Conservation (phyloP, 2,888 invertebrate genomes). For the Argyresthia albistria region DNA sequence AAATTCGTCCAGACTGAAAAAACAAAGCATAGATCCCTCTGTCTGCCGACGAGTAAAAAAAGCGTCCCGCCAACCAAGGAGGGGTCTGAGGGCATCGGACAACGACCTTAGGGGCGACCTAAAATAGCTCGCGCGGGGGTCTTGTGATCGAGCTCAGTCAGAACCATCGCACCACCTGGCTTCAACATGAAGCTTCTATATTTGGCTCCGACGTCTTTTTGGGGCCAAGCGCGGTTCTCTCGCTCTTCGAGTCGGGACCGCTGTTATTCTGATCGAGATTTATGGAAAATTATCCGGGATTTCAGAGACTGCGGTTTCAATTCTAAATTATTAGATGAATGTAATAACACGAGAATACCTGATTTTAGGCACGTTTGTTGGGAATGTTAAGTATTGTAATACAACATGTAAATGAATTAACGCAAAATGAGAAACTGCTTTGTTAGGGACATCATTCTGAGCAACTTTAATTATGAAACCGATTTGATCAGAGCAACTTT, state of each 20-base stretch:
- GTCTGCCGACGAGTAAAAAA: slow-evolving; percentile 5
- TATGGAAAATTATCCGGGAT: background rate
- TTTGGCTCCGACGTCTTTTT: slow-evolving; percentile 8
- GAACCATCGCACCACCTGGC: slow-evolving; percentile 6
- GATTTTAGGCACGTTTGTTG: no score
- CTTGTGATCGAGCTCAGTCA: slow-evolving; percentile 10
- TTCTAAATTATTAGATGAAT: no score
- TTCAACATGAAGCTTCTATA: slow-evolving; percentile 12
- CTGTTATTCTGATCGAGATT: background rate
- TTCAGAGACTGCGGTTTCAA: no score
- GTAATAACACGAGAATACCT: no score
- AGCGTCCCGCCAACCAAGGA: slow-evolving; percentile 3
- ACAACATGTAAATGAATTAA: no score
- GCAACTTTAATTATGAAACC: no score
- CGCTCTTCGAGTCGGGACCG: slow-evolving; percentile 1
- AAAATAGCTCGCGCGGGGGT: slow-evolving; percentile 40
- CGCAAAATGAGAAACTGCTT: no score
- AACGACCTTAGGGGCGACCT: slow-evolving; percentile 39
- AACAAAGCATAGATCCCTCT: background rate
- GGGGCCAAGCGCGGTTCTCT: slow-evolving; percentile 5
- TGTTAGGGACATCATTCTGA: no score
- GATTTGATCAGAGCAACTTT: no score
- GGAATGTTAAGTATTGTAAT: no score
- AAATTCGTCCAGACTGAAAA: background rate
- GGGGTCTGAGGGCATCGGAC: slow-evolving; percentile 23